phyloP scores from a whole-genome alignment of 2,113 vertebrate genomes.

The Podarcis raffonei region DNA sequence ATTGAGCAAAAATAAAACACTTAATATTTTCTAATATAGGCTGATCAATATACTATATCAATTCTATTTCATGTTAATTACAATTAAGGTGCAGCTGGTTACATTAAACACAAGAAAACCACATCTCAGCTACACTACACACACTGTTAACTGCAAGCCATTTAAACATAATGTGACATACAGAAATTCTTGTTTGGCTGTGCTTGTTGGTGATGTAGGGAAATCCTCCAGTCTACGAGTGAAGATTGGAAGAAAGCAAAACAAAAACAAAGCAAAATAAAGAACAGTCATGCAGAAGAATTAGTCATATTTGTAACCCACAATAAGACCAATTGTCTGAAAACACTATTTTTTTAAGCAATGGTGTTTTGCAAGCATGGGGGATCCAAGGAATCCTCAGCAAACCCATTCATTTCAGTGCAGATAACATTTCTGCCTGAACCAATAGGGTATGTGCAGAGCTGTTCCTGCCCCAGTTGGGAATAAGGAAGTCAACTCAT shows the following conservation, averaged over 20 bases:
- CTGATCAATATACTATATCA: slow-evolving; percentile 19
- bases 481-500: not conserved
- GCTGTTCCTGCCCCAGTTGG: not conserved
- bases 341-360: slow-evolving; percentile 44
- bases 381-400: not conserved
- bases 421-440: not conserved
- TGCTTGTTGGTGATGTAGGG: slow-evolving; percentile 99
- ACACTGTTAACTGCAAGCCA: slow-evolving; percentile 72
- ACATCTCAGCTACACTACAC: slow-evolving; percentile 61
- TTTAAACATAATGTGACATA: slow-evolving; percentile 83
- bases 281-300: slow-evolving; percentile 72
- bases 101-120: slow-evolving; percentile 59
- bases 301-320: slow-evolving; percentile 70
- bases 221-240: slow-evolving; percentile 98
- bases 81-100: slow-evolving; percentile 49
- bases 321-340: slow-evolving; percentile 55
- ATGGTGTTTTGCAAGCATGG: not conserved
- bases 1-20: not conserved
- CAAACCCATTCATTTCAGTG: not conserved
- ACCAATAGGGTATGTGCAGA: not conserved
- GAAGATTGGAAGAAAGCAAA: slow-evolving; percentile 83
- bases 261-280: slow-evolving; percentile 80
- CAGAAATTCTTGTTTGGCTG: slow-evolving; percentile 99
- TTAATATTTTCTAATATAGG: not conserved
- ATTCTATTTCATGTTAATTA: not conserved